A percentile compares a stretch with the other conserved stretches of the same genome.
Evolutionary conservation across 2,888 invertebrate genomes (phyloP).

Genomic region (Dermolepida albohirtum): DNA sequence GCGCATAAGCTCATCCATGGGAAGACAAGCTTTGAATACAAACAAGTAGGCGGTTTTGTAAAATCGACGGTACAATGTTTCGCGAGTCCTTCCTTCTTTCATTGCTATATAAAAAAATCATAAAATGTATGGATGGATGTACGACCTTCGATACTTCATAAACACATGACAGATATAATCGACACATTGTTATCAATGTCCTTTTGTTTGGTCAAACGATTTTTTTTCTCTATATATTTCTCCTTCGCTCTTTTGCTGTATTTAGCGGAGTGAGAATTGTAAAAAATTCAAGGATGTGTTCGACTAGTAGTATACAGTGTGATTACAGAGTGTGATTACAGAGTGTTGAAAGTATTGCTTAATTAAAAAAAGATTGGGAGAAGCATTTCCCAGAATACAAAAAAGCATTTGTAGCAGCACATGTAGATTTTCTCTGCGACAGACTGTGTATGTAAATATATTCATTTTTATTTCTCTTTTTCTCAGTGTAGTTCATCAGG

Average conservation of each 20-base stretch:
- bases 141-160: constrained; percentile 27
- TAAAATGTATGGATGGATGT: constrained; percentile 13
- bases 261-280: constrained; percentile 5
- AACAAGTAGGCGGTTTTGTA: constrained; percentile 1
- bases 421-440: too few species aligned
- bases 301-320: background rate
- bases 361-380: too few species aligned
- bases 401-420: too few species aligned
- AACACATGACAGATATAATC: constrained; percentile 34
- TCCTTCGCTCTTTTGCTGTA: background rate
- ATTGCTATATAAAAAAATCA: constrained; percentile 23
- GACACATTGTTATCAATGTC: constrained; percentile 7
- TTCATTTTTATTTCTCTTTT: too few species aligned
- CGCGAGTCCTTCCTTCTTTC: constrained; percentile 18
- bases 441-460: too few species aligned
- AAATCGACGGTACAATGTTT: background rate
- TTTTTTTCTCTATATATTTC: background rate
- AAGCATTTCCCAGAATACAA: too few species aligned
- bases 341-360: too few species aligned
- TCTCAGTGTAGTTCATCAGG: too few species aligned
- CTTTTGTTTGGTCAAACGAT: constrained; percentile 2
- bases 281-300: constrained; percentile 18
- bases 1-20: too few species aligned
- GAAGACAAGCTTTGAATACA: too few species aligned
- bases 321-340: too few species aligned